phyloP scores from a whole-genome alignment of 2,797 vertebrate species.

The Epinephelus malabaricus region DNA sequence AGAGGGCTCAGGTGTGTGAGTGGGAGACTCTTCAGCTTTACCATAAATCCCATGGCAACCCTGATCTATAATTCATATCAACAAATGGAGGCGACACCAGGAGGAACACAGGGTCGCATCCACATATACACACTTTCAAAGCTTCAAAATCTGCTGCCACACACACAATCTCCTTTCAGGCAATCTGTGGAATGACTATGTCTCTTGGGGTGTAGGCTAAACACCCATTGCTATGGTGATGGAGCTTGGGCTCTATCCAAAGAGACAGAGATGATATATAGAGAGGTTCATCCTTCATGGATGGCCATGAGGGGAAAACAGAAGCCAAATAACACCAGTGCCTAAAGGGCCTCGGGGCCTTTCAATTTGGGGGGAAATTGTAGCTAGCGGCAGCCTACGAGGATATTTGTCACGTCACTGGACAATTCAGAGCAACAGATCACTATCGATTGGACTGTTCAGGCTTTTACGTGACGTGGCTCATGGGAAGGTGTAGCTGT shows the following conservation, averaged over 20 bases:
- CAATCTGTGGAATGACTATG: constrained; percentile 71
- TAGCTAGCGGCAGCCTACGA: constrained; percentile 64
- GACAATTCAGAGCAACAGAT: constrained; percentile 69
- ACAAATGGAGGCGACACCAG: constrained; percentile 76
- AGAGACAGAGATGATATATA: constrained; percentile 82
- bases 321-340: constrained; percentile 77
- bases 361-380: constrained; percentile 82
- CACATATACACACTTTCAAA: constrained; percentile 52
- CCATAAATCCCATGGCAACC: constrained; percentile 69
- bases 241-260: constrained; percentile 75
- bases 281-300: constrained; percentile 77
- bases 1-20: constrained; percentile 74
- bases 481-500: constrained; percentile 45
- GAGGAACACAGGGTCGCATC: constrained; percentile 47
- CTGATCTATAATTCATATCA: constrained; percentile 80
- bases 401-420: constrained; percentile 76
- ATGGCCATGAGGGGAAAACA: constrained; percentile 78
- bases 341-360: constrained; percentile 74
- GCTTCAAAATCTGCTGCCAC: constrained; percentile 45
- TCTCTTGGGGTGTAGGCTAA: constrained; percentile 76
- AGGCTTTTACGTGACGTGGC: constrained; percentile 49
- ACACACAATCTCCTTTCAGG: constrained; percentile 58
- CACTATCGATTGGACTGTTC: constrained; percentile 65
- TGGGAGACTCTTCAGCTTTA: constrained; percentile 51
- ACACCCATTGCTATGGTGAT: constrained; percentile 83